Percentiles rank a stretch among this genome's conserved stretches.
Conservation (phyloP, 2,797 vertebrate genomes). For the Eptatretus atami region DNA sequence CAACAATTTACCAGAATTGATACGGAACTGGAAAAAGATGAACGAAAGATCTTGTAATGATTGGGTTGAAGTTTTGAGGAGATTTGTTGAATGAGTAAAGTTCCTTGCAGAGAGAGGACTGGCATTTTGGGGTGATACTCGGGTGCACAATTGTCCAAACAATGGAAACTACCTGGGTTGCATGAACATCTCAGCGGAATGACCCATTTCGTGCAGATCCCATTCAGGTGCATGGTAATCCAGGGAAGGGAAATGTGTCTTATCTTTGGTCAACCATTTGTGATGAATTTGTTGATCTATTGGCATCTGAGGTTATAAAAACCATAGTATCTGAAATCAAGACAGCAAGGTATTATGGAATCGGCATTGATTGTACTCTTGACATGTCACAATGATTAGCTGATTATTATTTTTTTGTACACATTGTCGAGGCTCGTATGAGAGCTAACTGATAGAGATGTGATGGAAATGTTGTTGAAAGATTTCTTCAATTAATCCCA, state of each 20-base stretch:
- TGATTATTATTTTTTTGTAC: neutral
- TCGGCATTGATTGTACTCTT: neutral
- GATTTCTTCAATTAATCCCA: slow-evolving; percentile 1
- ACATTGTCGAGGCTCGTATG: too few species aligned
- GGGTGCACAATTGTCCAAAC: neutral
- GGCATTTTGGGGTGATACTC: neutral
- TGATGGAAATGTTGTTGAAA: slow-evolving; percentile 1
- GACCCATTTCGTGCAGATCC: neutral
- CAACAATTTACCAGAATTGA: neutral
- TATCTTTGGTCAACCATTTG: neutral
- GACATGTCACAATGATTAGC: neutral
- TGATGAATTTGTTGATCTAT: neutral
- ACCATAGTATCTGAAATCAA: slow-evolving; percentile 1
- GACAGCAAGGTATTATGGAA: neutral
- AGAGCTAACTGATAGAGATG: too few species aligned
- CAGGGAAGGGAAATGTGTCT: neutral
- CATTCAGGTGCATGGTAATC: neutral
- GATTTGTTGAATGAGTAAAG: neutral
- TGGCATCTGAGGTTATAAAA: slow-evolving; percentile 3
- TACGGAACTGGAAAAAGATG: neutral
- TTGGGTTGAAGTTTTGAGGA: neutral
- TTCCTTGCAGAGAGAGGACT: slow-evolving; percentile 3
- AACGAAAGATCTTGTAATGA: neutral
- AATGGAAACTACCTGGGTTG: slow-evolving; percentile 1
- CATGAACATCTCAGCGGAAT: neutral